These are phyloP conservation scores for Agapornis roseicollis DNA, from an alignment of 2,113 vertebrate species.

Conservation along the genomic window DNA sequence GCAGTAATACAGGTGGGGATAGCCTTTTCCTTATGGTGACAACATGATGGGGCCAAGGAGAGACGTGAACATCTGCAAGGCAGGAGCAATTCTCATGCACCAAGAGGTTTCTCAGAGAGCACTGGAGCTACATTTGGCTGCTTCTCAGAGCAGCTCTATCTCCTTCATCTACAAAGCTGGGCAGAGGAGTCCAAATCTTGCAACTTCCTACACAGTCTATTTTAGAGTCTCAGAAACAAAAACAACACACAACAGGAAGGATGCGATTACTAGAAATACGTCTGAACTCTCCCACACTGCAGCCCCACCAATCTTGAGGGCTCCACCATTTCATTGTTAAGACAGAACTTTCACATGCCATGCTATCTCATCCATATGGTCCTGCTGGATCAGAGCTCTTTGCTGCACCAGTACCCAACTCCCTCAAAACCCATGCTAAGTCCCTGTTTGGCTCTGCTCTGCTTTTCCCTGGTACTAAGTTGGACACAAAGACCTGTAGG, in stretches of 20 bases:
- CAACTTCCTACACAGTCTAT: conserved; percentile 9
- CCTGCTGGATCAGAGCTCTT: not conserved
- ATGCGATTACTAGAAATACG: not conserved
- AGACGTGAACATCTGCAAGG: not conserved
- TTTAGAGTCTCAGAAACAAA: not conserved
- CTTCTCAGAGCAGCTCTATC: not conserved
- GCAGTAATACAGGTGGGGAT: not conserved
- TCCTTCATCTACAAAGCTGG: not conserved
- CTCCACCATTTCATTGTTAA: not conserved
- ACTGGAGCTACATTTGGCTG: not conserved
- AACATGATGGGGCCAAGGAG: not conserved
- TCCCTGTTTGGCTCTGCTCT: not conserved
- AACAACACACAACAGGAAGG: not conserved
- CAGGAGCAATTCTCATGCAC: not conserved
- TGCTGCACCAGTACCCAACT: not conserved
- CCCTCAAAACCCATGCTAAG: not conserved
- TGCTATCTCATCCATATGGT: not conserved
- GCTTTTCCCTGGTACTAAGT: not conserved
- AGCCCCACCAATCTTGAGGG: not conserved
- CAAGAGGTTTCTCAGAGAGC: not conserved
- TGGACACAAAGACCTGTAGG: rapidly evolving
- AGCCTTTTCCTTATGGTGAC: not conserved
- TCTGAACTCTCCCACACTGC: not conserved
- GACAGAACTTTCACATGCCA: not conserved
- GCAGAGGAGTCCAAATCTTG: conserved; percentile 6